Evolutionary conservation across 2,888 invertebrate genomes (phyloP), one percentile per base, ranked within the genome.

Genomic region (Antheraea assamensis): DNA sequence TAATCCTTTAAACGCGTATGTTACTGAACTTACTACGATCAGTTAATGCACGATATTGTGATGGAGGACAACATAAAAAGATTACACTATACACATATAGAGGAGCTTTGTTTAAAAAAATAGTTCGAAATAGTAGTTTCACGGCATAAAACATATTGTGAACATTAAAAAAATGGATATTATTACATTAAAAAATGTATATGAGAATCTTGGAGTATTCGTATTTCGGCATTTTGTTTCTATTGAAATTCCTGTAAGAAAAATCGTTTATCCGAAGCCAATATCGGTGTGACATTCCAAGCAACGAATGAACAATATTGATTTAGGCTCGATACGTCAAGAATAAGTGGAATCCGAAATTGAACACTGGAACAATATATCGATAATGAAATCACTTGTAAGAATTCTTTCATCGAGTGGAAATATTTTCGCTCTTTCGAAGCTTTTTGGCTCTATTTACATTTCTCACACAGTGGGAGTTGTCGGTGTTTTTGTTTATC

Each of bases 321-420:
- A 78, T 76, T 77, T 76, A 73, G 75, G 73, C 72, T 49, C 72
- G 49, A 75, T 75, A 75, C 76, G 74, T 76, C 71, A 73, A 64
- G 73, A 71, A 71, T 52, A 71, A 74, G 75, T 75, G 74, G 78
- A 76, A 79, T 75, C 74, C 72, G 75, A 75, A 76, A 75, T 76
- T 73, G 75, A 77, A 77, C 75, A 77, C 70, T 76, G 74, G 74
- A 76, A 78, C 78, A 79, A 78, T 78, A 77, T 75, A 77, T 79
- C 76, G 77, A 76, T 79, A 76, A 77, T 75, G 73, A 78, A 76
- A 76, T 76, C 76, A 75, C 72, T 73, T 74, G 71, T 71, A 74
- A 70, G 76, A 76, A 75, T 78, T 76, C 76, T 71, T 71, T 73
- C 74, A 73, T 70, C 71, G 47, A 71, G 66, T 74, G 73, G 72